Evolutionary conservation across 2,797 vertebrate genomes (phyloP), one percentile per base, ranked within the genome.

Genomic region (Trachurus trachurus): DNA sequence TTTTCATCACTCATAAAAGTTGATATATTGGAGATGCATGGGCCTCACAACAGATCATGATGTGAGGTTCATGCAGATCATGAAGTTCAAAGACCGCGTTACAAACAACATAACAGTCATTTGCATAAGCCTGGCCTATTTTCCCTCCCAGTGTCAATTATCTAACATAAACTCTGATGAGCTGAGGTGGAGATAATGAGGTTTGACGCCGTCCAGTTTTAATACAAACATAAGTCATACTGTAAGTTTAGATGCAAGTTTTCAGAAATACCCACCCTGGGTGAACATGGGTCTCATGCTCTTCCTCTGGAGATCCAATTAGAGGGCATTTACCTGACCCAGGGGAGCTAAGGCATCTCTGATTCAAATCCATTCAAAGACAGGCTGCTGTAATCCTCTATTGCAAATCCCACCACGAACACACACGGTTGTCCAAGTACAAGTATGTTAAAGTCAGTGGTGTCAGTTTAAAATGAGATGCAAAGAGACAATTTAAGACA

Each of bases 331-430:
- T 76, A 87, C 69, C 63, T 85, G 86, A 86, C 83, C 85, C 73
- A 4, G 50, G 65, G 64, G 54, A 84, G 70, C 78, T 80, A 66
- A 79, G 62, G 61, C 77, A 75, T 72, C 62, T 67, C 80, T 72
- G 10, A 82, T 81, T 81, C 65, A 90, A 87, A 92, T 91, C 85
- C 86, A 75, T 82, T 93, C 80, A 93, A 91, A 92, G 74, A 78
- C 74, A 81, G 73, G 69, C 80, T 76, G 54, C 73, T 65, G 29
- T 85, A 90, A 91, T 90, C 87, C 75, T 82, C 52, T 71, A 45
- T 66, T 45, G 72, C 87, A 76, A 89, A 88, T 88, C 82, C 80
- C 80, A 29, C 54, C 54, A 84, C 75, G 80, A 52, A 84, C 29
- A 78, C 61, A 58, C 6, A 21, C 40, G 66, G 52, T 70, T 66